Percentiles rank a stretch among this genome's conserved stretches.
phyloP scores from a whole-genome alignment of 2,113 vertebrate genomes.

The Oryzias melastigma region DNA sequence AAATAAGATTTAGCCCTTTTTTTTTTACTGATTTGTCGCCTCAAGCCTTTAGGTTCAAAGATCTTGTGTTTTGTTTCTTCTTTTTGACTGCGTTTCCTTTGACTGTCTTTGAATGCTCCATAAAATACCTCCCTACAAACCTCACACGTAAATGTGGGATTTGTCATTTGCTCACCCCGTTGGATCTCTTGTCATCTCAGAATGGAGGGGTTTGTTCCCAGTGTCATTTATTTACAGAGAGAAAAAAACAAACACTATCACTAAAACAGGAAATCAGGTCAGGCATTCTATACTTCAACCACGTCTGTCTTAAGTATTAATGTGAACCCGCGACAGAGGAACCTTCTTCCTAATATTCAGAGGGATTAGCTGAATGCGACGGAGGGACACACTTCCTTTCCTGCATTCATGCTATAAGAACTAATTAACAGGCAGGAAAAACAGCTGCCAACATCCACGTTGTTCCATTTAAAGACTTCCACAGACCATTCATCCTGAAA shows the following conservation, averaged over 20 bases:
- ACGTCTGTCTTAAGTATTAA: conserved; percentile 57
- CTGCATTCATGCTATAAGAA: conserved; percentile 50
- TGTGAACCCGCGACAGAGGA: conserved; percentile 34
- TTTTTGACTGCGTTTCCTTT: no score
- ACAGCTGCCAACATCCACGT: conserved; percentile 39
- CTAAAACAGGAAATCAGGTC: conserved; percentile 52
- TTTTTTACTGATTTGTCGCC: no score
- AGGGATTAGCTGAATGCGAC: conserved; percentile 53
- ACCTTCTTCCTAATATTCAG: conserved; percentile 50
- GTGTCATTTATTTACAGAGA: conserved; percentile 5
- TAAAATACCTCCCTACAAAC: no score
- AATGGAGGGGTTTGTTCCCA: no score
- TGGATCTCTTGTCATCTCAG: no score
- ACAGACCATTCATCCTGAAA: conserved; percentile 54
- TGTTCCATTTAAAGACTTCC: conserved; percentile 46
- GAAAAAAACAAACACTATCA: conserved; percentile 16
- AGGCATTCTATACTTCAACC: conserved; percentile 51
- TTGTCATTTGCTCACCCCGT: background rate
- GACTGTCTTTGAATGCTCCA: no score
- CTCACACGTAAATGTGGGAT: conserved; percentile 30
- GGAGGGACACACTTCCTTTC: conserved; percentile 54
- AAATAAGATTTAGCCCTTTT: no score
- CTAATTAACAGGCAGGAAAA: conserved; percentile 60
- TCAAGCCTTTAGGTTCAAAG: no score
- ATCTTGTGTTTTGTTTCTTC: no score